Evolutionary conservation across 2,888 invertebrate species (phyloP).

Genomic region (Hydropsyche betteni): DNA sequence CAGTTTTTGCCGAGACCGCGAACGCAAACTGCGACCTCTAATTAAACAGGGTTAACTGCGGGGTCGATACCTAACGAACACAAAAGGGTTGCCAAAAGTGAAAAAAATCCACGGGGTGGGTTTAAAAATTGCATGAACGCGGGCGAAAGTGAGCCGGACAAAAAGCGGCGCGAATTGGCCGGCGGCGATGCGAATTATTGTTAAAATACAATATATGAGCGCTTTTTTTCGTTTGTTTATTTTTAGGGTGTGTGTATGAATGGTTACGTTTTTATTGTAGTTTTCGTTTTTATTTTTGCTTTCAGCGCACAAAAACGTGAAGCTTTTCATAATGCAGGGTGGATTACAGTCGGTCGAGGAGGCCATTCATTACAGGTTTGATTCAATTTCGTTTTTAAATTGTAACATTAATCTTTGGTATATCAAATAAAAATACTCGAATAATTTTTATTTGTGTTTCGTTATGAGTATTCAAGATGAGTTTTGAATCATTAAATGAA

Average conservation of each 20-base stretch:
- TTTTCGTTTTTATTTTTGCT: neutral
- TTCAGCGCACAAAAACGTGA: conserved; percentile 43
- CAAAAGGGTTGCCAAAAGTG: neutral
- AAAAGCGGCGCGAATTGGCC: no score
- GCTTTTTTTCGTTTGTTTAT: neutral
- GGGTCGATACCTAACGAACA: neutral
- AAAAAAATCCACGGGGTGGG: neutral
- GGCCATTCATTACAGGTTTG: conserved; percentile 27
- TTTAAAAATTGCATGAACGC: no score
- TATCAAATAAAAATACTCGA: no score
- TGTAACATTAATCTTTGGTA: no score
- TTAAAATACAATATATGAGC: neutral
- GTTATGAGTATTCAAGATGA: no score
- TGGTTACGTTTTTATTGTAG: neutral
- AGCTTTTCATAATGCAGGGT: conserved; percentile 43
- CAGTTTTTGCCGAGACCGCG: neutral
- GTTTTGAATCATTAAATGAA: no score
- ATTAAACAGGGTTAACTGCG: conserved; percentile 5
- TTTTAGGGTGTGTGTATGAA: no score
- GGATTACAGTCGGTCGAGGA: conserved; percentile 40
- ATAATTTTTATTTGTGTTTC: no score
- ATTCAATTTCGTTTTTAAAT: no score
- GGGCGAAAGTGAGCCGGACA: no score
- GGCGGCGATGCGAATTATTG: neutral
- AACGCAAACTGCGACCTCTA: conserved; percentile 4